phyloP scores from a whole-genome alignment of 2,797 vertebrate genomes.

The Orestias chungarensis region DNA sequence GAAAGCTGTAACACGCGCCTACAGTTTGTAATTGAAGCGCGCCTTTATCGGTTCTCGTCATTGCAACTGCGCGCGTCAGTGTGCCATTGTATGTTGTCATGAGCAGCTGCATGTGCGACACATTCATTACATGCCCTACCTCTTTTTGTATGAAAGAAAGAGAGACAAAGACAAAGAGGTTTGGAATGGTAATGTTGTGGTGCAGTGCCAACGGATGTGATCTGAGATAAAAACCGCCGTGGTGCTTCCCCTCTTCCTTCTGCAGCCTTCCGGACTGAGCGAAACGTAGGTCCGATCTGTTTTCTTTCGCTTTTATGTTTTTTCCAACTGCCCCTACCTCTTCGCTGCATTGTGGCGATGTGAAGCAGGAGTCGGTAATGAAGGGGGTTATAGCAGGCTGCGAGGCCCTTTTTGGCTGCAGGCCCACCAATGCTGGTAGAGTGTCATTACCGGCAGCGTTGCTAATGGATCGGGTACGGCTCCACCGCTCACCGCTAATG shows the following conservation, averaged over 20 bases:
- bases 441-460: constrained; percentile 81
- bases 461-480: constrained; percentile 85
- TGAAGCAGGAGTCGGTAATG: constrained; percentile 64
- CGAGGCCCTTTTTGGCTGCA: constrained; percentile 66
- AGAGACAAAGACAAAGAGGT: constrained; percentile 63
- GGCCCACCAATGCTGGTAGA: constrained; percentile 77
- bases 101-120: constrained; percentile 37
- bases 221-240: constrained; percentile 67
- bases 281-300: constrained; percentile 48
- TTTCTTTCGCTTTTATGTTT: constrained; percentile 43
- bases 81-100: constrained; percentile 20
- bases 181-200: constrained; percentile 59
- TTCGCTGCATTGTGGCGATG: constrained; percentile 37
- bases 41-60: constrained; percentile 31
- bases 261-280: constrained; percentile 55
- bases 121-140: constrained; percentile 6
- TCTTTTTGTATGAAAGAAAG: constrained; percentile 20
- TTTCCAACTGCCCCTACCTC: constrained; percentile 26
- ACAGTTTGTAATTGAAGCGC: constrained; percentile 59
- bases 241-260: constrained; percentile 51
- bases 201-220: constrained; percentile 58
- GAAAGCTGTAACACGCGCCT: constrained; percentile 22
- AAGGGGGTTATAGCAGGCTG: constrained; percentile 48
- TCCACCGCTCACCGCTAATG: constrained; percentile 85
- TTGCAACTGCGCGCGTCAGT: constrained; percentile 35